phyloP scores from a whole-genome alignment of 2,888 invertebrate genomes.

The Andrena praecox region DNA sequence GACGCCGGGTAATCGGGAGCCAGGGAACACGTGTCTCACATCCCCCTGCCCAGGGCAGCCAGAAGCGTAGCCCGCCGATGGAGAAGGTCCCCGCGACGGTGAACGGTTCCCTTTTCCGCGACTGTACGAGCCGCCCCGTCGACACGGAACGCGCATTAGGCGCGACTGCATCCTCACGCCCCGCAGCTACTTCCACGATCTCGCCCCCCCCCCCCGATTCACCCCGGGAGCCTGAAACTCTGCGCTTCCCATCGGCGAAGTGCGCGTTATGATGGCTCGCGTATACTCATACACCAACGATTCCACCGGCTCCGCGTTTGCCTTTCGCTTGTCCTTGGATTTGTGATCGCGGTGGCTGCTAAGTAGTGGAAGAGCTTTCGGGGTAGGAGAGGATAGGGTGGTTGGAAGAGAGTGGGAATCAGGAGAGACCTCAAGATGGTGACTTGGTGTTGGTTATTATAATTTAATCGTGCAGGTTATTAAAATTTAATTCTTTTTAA shows the following conservation, averaged over 20 bases:
- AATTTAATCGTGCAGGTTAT: no score
- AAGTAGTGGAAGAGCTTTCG: not conserved
- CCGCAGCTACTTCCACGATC: conserved; percentile 62
- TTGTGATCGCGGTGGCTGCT: not conserved
- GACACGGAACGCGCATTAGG: conserved; percentile 84
- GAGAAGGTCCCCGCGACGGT: conserved; percentile 59
- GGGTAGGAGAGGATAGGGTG: no score
- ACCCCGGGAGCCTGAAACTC: conserved; percentile 23
- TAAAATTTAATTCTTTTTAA: no score
- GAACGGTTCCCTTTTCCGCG: conserved; percentile 73
- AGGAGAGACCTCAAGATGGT: no score
- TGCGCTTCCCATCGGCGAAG: conserved; percentile 36
- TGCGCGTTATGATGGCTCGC: conserved; percentile 66
- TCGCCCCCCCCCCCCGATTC: not conserved
- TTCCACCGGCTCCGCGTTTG: conserved; percentile 15
- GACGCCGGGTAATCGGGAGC: conserved; percentile 80
- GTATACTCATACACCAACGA: conserved; percentile 47
- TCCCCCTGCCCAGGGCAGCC: conserved; percentile 44
- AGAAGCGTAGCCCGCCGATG: conserved; percentile 50
- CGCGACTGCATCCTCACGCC: conserved; percentile 79
- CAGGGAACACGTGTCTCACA: conserved; percentile 81
- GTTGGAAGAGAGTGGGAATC: no score
- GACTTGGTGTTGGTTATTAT: no score
- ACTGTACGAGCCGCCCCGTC: conserved; percentile 74
- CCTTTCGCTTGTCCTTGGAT: not conserved